phyloP scores from a whole-genome alignment of 2,113 vertebrate species.

The Sinosuthora webbiana region DNA sequence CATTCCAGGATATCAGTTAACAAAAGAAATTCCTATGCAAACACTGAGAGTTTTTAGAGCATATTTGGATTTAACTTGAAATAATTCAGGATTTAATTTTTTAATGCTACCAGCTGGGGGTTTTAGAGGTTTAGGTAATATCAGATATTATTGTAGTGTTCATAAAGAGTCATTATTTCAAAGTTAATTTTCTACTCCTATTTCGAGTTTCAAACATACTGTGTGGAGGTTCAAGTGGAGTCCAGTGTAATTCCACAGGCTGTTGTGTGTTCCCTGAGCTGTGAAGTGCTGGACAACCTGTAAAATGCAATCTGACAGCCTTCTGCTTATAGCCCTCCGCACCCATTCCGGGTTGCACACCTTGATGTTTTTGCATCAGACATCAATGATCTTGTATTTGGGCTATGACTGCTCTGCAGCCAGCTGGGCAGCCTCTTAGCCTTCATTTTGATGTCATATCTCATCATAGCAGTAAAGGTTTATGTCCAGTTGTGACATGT shows the following conservation, averaged over 20 bases:
- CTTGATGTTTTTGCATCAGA: not conserved
- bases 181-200: not conserved
- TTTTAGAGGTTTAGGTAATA: not conserved
- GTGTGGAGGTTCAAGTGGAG: not conserved
- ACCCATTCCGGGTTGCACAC: not conserved
- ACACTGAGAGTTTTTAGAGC: not conserved
- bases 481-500: not conserved
- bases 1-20: not conserved
- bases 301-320: not conserved
- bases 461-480: not conserved
- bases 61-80: not conserved
- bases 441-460: not conserved
- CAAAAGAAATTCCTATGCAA: not conserved
- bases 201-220: not conserved
- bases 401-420: not conserved
- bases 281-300: not conserved
- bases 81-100: not conserved
- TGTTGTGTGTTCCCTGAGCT: not conserved
- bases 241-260: not conserved
- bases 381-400: not conserved
- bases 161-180: not conserved
- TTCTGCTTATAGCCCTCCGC: not conserved
- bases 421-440: not conserved
- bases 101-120: not conserved
- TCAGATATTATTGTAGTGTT: not conserved